Evolutionary conservation across 2,113 vertebrate species (phyloP).

Genomic region (Willisornis vidua): DNA sequence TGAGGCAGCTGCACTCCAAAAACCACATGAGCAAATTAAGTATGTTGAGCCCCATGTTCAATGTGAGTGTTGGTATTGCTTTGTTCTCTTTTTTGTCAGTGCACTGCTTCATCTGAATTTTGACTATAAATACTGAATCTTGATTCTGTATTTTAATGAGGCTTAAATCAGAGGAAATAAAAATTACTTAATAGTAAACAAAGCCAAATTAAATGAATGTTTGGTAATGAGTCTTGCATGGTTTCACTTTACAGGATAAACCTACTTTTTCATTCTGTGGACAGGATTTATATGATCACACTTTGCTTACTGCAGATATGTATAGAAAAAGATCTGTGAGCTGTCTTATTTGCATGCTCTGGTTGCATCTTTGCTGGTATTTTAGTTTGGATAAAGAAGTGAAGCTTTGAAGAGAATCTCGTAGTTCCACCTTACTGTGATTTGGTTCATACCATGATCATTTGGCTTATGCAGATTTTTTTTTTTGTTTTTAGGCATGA

Average conservation of each 20-base stretch:
- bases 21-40: neutral
- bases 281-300: neutral
- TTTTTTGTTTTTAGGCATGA: neutral
- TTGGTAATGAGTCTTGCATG: neutral
- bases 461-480: neutral
- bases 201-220: neutral
- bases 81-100: neutral
- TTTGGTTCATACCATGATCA: neutral
- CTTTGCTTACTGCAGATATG: neutral
- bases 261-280: neutral
- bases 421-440: neutral
- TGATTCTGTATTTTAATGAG: neutral
- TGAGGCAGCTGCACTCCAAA: neutral
- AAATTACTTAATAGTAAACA: neutral
- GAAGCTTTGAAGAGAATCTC: neutral
- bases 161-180: neutral
- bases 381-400: neutral
- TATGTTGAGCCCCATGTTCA: neutral
- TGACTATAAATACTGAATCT: neutral
- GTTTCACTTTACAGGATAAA: neutral
- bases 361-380: neutral
- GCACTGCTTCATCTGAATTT: neutral
- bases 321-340: neutral
- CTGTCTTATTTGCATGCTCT: neutral
- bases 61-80: neutral